Conservation (phyloP, 2,888 invertebrate species). For the Vesta saturnalis region DNA sequence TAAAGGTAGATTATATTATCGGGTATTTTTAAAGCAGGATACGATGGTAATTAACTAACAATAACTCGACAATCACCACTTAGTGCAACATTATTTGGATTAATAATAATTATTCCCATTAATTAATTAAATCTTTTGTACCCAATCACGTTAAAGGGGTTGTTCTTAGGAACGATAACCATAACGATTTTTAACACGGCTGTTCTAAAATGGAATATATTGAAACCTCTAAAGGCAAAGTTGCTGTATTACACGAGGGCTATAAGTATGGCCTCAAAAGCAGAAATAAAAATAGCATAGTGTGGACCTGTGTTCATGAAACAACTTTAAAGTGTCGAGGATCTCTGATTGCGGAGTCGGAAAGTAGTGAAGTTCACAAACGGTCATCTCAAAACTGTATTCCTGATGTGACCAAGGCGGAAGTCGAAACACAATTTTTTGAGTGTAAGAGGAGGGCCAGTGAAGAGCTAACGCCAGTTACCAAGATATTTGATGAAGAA, state of each 20-base stretch:
- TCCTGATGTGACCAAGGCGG: background rate
- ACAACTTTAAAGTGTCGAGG: constrained; percentile 6
- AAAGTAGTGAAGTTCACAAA: constrained; percentile 3
- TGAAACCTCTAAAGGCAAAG: background rate
- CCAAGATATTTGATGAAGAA: background rate
- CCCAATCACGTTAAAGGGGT: background rate
- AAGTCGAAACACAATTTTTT: background rate
- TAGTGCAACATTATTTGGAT: constrained; percentile 3
- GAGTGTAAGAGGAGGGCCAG: background rate
- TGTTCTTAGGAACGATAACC: background rate
- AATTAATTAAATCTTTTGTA: background rate
- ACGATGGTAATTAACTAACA: constrained; percentile 1
- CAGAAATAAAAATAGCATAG: constrained; percentile 8
- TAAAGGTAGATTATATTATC: constrained; percentile 5
- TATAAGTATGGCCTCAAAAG: constrained; percentile 9
- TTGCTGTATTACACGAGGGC: constrained; percentile 3
- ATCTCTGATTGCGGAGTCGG: constrained; percentile 4
- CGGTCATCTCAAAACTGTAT: background rate
- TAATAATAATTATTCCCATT: background rate
- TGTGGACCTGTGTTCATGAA: constrained; percentile 6
- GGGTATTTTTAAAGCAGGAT: constrained; percentile 3
- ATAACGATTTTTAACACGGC: no score
- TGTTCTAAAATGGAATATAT: no score
- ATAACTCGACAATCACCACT: background rate
- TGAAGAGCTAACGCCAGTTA: background rate